Evolutionary conservation across 2,797 vertebrate species (phyloP).

Genomic region (Arnoldichthys spilopterus): DNA sequence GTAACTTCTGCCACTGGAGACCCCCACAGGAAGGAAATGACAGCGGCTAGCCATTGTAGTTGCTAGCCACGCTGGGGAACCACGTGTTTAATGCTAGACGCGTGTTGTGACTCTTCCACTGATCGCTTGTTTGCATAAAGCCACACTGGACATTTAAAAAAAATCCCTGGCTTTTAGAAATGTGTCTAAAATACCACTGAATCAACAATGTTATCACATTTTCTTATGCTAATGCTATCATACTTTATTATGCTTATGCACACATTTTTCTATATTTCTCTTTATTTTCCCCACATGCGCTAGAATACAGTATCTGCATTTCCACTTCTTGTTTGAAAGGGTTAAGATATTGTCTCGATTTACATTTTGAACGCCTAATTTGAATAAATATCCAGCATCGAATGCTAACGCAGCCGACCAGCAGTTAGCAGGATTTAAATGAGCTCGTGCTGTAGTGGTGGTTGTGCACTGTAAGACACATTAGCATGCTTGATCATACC

Average conservation of each 20-base stretch:
- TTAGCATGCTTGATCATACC: not conserved
- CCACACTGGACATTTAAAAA: no score
- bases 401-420: not conserved
- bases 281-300: not conserved
- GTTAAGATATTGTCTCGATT: not conserved
- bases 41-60: not conserved
- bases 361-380: conserved; percentile 13
- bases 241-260: no score
- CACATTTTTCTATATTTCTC: not conserved
- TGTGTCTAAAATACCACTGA: no score
- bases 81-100: not conserved
- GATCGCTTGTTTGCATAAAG: no score
- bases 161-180: no score
- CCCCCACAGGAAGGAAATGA: not conserved
- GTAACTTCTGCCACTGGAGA: not conserved
- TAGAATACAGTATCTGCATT: not conserved
- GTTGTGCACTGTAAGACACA: not conserved
- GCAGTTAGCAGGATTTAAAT: conserved; percentile 6
- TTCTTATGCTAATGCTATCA: not conserved
- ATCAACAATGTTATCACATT: not conserved
- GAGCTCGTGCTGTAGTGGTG: not conserved
- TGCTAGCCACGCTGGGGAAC: not conserved
- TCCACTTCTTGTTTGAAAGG: not conserved
- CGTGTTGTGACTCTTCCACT: no score
- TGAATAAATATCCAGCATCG: not conserved